Base-by-base conservation (phyloP, 1,140 invertebrate species). In the Drosophila guanche region DNA sequence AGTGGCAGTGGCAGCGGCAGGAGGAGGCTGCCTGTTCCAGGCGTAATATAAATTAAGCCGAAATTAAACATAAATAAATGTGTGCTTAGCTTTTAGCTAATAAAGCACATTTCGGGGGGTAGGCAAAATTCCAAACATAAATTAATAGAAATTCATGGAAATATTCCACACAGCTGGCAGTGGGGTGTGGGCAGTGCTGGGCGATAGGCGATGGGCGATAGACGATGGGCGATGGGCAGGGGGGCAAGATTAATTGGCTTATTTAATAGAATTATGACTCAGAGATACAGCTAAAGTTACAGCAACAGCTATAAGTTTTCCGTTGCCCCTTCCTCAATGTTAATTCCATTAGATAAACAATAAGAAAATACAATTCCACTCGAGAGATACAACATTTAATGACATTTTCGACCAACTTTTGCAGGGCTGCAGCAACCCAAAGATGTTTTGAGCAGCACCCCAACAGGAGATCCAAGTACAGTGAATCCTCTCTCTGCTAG, bases 61-160 rank as follows among this genome's bases (percentile, higher is more conserved):
- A 60, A 83, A 74, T 70, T 72, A 78, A 83, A 79, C 70, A 79
- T 79, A 79, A 78, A 78, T 78, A 78, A 78, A 73, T 76, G 62
- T 76, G 72, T 67, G 72, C 72, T 75, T 76, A 69, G 76, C 76
- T 81, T 76, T 85, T 85, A 80, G 66, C 66, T 69, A 69, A 69
- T 69, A 69, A 72, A 72, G 48, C 68, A 72, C 58, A 71, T 72
- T 71, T 40, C 43, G 37, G 41, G 48, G 6, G 16, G 40, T 7
- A 27, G 29, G 29, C 52, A 42, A 37, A 58, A 68, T 60, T 56
- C 63, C 59, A 81, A 80, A 79, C 74, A 75, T 73, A 75, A 75
- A 74, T 75, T 66, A 79, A 80, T 80, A 68, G 81, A 84, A 76
- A 76, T 65, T 79, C 77, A 78, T 77, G 73, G 59, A 68, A 67